Conservation (phyloP, 2,888 invertebrate species). For the Phragmatobia fuliginosa region DNA sequence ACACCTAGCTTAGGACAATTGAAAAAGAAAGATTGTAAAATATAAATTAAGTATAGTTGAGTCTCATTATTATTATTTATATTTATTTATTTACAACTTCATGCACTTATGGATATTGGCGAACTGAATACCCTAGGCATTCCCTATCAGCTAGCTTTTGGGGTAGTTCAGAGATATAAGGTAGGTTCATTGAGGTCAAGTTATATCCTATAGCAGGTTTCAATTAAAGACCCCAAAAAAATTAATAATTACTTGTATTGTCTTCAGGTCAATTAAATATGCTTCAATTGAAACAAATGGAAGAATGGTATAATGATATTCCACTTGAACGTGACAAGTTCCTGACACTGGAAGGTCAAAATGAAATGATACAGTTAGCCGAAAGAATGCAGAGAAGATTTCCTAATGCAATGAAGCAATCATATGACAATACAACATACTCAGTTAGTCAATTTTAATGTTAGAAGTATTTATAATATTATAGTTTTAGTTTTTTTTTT, state of each 20-base stretch:
- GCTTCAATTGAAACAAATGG: constrained; percentile 77
- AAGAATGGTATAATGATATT: constrained; percentile 87
- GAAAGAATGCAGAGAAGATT: constrained; percentile 91
- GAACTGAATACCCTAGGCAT: too few relatives aligned
- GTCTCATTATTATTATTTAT: neutral
- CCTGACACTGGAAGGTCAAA: constrained; percentile 91
- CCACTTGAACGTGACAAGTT: constrained; percentile 85
- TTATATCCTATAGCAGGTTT: neutral
- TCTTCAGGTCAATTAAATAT: constrained; percentile 71
- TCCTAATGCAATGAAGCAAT: constrained; percentile 87
- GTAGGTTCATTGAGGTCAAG: too few relatives aligned
- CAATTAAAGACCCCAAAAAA: neutral
- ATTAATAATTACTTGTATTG: neutral
- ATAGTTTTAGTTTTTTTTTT: too few relatives aligned
- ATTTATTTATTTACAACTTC: too few relatives aligned
- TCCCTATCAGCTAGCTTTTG: too few relatives aligned
- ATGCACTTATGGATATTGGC: too few relatives aligned
- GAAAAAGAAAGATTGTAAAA: neutral
- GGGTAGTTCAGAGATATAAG: too few relatives aligned
- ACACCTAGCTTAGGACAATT: too few relatives aligned
- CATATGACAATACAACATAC: constrained; percentile 87
- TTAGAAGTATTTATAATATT: neutral
- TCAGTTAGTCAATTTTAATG: constrained; percentile 74
- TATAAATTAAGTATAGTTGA: neutral
- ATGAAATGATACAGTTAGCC: constrained; percentile 91